Percentiles rank a stretch among this genome's conserved stretches.
Evolutionary conservation across 1,140 invertebrate genomes (phyloP).

Genomic region (Planococcus citri): DNA sequence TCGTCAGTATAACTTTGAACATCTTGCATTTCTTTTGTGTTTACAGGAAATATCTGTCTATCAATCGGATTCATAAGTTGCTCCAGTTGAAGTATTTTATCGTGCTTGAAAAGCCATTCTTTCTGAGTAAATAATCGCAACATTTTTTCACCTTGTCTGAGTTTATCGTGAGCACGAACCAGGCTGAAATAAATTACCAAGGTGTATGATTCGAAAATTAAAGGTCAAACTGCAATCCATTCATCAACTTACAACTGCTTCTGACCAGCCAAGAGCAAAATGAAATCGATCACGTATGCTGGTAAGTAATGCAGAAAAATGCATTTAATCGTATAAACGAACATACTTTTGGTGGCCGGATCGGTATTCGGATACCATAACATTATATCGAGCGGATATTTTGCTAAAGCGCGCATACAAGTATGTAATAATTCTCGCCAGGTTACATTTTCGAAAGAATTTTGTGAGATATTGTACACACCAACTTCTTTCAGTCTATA

Average conservation of each 20-base stretch:
- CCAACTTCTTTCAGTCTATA: slow-evolving; percentile 47
- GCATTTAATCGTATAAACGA: too few species aligned
- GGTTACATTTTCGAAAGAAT: too few species aligned
- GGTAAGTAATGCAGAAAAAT: slow-evolving; percentile 75
- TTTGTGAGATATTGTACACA: slow-evolving; percentile 64
- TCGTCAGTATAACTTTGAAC: too few species aligned
- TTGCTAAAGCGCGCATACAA: slow-evolving; percentile 64
- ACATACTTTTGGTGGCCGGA: too few species aligned
- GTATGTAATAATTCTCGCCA: slow-evolving; percentile 47
- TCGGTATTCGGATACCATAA: too few species aligned
- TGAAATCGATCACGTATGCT: slow-evolving; percentile 70
- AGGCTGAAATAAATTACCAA: slow-evolving; percentile 38
- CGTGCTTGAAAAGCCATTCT: slow-evolving; percentile 71
- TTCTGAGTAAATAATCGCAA: slow-evolving; percentile 84
- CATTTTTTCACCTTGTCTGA: slow-evolving; percentile 54
- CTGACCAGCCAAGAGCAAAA: slow-evolving; percentile 64
- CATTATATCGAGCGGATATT: slow-evolving; percentile 64
- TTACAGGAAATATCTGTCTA: slow-evolving; percentile 50
- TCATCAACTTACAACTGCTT: slow-evolving; percentile 58
- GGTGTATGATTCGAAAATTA: too few species aligned
- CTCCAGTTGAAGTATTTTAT: slow-evolving; percentile 49
- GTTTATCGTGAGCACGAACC: too few species aligned
- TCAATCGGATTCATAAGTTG: slow-evolving; percentile 50
- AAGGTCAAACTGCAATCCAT: background rate
- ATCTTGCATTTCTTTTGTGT: slow-evolving; percentile 44